phyloP scores from a whole-genome alignment of 2,113 vertebrate genomes.

The Oreochromis spilurus region DNA sequence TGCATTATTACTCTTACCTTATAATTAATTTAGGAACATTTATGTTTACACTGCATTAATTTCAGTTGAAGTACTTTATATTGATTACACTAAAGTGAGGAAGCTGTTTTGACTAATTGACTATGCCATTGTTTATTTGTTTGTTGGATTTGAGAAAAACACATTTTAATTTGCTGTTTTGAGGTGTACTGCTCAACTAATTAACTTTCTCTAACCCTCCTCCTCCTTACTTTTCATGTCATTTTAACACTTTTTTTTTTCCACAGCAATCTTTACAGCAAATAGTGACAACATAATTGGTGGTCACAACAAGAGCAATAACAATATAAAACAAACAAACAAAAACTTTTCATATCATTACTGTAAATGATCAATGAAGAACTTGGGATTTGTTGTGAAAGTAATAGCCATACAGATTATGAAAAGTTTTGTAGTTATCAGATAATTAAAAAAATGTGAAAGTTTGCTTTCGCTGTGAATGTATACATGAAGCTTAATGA shows the following conservation, averaged over 20 bases:
- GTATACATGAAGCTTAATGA: not conserved
- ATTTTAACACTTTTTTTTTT: not conserved
- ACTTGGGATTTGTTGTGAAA: not conserved
- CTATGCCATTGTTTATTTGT: not conserved
- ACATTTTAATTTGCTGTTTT: not conserved
- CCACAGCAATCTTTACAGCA: not conserved
- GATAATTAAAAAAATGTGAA: not conserved
- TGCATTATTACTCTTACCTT: not conserved
- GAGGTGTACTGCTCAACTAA: not conserved
- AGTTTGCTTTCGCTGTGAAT: not conserved
- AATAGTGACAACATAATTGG: not conserved
- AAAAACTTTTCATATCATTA: not conserved
- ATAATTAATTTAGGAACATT: not conserved
- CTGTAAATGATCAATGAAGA: not conserved
- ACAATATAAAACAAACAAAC: not conserved
- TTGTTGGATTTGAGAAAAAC: not conserved
- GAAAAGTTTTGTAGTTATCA: not conserved
- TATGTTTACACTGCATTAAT: not conserved
- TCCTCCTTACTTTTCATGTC: not conserved
- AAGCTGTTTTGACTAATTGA: not conserved
- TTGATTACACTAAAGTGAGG: not conserved
- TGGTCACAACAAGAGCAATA: not conserved
- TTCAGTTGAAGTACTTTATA: not conserved
- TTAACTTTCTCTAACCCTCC: not conserved
- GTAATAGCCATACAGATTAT: not conserved